Conservation (phyloP, 2,888 invertebrate species). For the Drosophila yooni region DNA sequence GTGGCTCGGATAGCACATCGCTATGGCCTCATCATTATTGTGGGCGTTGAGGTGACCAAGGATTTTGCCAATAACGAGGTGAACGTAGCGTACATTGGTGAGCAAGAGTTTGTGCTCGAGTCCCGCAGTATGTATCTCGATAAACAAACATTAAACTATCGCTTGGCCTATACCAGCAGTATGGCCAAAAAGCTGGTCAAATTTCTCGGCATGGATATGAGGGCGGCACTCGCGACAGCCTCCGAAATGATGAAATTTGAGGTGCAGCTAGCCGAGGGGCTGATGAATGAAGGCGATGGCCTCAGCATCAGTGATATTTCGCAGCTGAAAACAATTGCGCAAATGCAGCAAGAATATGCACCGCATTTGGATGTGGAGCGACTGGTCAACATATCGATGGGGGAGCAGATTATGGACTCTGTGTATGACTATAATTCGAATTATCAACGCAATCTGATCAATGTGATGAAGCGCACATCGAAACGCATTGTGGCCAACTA, state of each 20-base stretch:
- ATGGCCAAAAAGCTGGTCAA: conserved; percentile 51
- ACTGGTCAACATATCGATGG: conserved; percentile 69
- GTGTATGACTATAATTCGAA: conserved; percentile 67
- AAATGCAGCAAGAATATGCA: conserved; percentile 65
- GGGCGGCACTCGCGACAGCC: conserved; percentile 59
- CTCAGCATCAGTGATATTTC: conserved; percentile 46
- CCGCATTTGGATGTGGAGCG: conserved; percentile 66
- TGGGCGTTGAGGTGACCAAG: conserved; percentile 60
- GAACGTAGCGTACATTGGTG: conserved; percentile 68
- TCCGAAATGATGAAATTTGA: conserved; percentile 78
- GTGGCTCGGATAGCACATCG: conserved; percentile 59
- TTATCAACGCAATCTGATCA: conserved; percentile 73
- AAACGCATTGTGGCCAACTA: conserved; percentile 79
- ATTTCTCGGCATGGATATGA: conserved; percentile 59
- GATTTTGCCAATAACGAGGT: conserved; percentile 59
- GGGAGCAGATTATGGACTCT: conserved; percentile 48
- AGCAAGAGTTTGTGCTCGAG: conserved; percentile 61
- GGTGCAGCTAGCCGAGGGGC: conserved; percentile 72
- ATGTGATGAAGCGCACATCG: conserved; percentile 56
- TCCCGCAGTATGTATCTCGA: conserved; percentile 67
- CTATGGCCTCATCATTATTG: conserved; percentile 65
- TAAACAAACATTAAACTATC: conserved; percentile 30
- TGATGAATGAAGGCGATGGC: conserved; percentile 58
- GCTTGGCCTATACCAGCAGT: conserved; percentile 13
- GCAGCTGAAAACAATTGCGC: conserved; percentile 49